A percentile compares a stretch with the other conserved stretches of the same genome.
Evolutionary conservation across 1,140 invertebrate species (phyloP).

Genomic region (Cyphomyrmex costatus): DNA sequence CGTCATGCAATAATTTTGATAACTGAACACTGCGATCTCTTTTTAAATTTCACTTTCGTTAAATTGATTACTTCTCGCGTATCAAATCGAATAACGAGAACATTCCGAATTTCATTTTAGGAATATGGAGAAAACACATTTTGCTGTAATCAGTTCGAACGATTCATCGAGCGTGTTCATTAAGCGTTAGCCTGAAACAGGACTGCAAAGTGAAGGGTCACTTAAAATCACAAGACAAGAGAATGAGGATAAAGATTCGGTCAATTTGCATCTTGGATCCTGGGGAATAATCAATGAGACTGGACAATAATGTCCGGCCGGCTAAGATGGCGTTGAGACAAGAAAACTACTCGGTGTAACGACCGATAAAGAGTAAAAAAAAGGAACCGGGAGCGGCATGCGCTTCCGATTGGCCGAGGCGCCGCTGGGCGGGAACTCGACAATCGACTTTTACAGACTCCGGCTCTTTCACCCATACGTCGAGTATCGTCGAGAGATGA

Average conservation of each 20-base stretch:
- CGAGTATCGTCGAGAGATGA: constrained; percentile 40
- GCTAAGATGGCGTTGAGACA: constrained; percentile 84
- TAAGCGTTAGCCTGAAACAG: not conserved
- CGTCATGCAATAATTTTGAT: constrained; percentile 27
- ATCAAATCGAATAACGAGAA: not conserved
- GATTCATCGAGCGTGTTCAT: not conserved
- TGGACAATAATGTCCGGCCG: constrained; percentile 78
- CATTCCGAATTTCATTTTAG: not conserved
- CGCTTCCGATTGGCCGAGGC: constrained; percentile 78
- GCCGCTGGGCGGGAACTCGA: constrained; percentile 80
- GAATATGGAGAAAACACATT: not conserved
- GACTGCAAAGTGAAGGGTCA: not conserved
- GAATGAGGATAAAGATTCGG: not conserved
- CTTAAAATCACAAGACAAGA: not conserved
- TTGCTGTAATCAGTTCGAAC: not conserved
- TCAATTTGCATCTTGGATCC: not conserved
- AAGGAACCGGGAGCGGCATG: constrained; percentile 70
- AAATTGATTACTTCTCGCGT: not conserved
- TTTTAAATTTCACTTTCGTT: not conserved
- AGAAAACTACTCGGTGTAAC: constrained; percentile 79
- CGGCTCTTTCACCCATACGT: constrained; percentile 69
- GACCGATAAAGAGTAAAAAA: constrained; percentile 77
- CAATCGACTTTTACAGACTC: constrained; percentile 80
- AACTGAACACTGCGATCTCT: constrained; percentile 11
- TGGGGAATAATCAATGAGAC: constrained; percentile 78